Conservation (phyloP, 2,888 invertebrate species). For the Sisyra terminalis region DNA sequence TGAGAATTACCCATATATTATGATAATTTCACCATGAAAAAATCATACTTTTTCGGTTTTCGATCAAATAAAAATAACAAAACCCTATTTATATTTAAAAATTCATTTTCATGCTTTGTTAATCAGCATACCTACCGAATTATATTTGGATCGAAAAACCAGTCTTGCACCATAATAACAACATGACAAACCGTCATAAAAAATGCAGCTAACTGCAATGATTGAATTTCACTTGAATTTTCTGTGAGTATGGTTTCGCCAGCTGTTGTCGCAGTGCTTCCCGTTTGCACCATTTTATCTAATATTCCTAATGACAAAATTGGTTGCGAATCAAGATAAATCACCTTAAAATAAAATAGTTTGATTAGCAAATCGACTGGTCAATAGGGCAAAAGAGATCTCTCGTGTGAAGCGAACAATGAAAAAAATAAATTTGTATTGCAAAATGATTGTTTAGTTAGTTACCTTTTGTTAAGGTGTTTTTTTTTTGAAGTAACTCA, state of each 20-base stretch:
- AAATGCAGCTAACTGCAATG: conserved; percentile 67
- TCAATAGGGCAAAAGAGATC: no score
- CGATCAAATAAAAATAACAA: no score
- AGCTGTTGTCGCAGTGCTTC: conserved; percentile 27
- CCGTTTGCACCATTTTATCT: conserved; percentile 42
- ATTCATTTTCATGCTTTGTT: no score
- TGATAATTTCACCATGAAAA: no score
- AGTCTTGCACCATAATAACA: conserved; percentile 75
- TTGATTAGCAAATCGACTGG: no score
- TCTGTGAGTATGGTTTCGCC: conserved; percentile 46
- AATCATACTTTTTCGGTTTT: no score
- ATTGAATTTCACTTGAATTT: conserved; percentile 45
- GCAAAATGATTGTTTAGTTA: no score
- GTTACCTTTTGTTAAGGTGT: no score
- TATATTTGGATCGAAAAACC: conserved; percentile 71
- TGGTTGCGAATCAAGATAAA: conserved; percentile 79
- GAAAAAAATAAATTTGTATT: no score
- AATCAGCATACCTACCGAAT: conserved; percentile 35
- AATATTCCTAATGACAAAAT: conserved; percentile 47
- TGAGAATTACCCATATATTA: no score
- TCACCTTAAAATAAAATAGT: conserved; percentile 36
- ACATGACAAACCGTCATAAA: conserved; percentile 83
- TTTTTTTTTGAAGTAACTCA: no score
- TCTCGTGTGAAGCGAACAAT: no score
- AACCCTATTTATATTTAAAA: conserved; percentile 10